Base-by-base conservation (phyloP, 2,797 vertebrate species). In the Pygocentrus nattereri region DNA sequence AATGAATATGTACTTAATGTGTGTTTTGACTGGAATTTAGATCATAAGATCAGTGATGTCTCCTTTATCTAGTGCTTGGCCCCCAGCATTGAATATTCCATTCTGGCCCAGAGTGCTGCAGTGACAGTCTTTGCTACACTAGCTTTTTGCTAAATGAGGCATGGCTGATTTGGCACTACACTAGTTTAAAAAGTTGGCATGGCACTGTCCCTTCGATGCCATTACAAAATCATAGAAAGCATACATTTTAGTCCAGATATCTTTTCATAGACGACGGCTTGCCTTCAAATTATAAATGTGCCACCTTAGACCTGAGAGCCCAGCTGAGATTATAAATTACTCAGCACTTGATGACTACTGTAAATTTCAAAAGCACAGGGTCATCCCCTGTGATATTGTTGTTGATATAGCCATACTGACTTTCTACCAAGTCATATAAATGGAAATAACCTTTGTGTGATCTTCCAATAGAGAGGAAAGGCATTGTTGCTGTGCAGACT, bases 401-500 rank as follows among this genome's bases (percentile, higher is more conserved):
- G 52, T 67, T 78, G 61, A 67, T 71, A 68, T 31, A 50, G 54
- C 62, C 47, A 27, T 70, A 31, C n/a, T 75, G 64, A 74, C 64
- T 62, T 38, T 50, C 52, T 31, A 69, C 30, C 54, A n/a, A 27
- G 61, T 16, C 30, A 52, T 31, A 74, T 68, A 41, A 83, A 79
- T 75, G 71, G 50, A 74, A 75, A 68, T 79, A 74, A 74, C 69
- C 76, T 58, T 19, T 68, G 70, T 38, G 76, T 69, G 38, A 70
- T 72, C 64, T 70, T 54, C 54, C 76, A 67, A 52, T 74, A 47
- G 18, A 27, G 6, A 68, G 21, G 34, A 5, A 76, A 50, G 27
- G 62, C 25, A 19, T 18, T 41, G 18, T 23, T 78, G 69, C 75
- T 5, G 25, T 30, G 70, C 41, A 13, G 15, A 31, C 76, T 62